phyloP scores from a whole-genome alignment of 1,140 invertebrate genomes.

The Chionoecetes opilio region DNA sequence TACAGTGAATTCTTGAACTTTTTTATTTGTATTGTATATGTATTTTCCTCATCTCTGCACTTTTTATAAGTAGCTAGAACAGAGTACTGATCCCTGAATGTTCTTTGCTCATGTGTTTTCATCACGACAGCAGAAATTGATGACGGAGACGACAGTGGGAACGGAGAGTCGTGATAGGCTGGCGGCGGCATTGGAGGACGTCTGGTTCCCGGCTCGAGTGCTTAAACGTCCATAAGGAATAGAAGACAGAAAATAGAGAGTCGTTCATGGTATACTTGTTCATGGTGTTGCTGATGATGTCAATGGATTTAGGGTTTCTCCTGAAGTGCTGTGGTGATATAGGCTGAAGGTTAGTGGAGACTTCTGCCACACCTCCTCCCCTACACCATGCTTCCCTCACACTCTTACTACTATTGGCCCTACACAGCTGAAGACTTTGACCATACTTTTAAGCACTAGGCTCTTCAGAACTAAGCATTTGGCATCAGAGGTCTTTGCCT shows the following conservation, averaged over 20 bases:
- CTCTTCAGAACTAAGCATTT: conserved; percentile 19
- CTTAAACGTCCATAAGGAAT: conserved; percentile 69
- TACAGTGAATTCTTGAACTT: too few relatives aligned
- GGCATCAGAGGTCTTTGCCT: not conserved
- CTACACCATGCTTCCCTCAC: conserved; percentile 5
- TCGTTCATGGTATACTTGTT: conserved; percentile 35
- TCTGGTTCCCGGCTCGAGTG: conserved; percentile 67
- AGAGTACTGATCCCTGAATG: too few relatives aligned
- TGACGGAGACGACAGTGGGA: conserved; percentile 92
- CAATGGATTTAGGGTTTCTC: not conserved
- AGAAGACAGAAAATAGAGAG: conserved; percentile 56
- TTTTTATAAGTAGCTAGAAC: too few relatives aligned
- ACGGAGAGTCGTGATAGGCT: conserved; percentile 88
- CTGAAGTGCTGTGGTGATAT: conserved; percentile 27
- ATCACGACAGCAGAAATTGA: conserved; percentile 84
- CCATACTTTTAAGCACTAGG: conserved; percentile 20
- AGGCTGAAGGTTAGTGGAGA: not conserved
- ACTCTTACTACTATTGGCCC: conserved; percentile 28
- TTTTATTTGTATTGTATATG: too few relatives aligned
- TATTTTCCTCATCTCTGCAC: too few relatives aligned
- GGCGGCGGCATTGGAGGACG: conserved; percentile 17
- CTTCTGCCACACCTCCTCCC: not conserved
- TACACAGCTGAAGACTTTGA: not conserved
- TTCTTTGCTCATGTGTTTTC: not conserved
- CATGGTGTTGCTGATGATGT: conserved; percentile 14